Evolutionary conservation across 1,140 invertebrate species (phyloP).

Genomic region (Macrobrachium rosenbergii): DNA sequence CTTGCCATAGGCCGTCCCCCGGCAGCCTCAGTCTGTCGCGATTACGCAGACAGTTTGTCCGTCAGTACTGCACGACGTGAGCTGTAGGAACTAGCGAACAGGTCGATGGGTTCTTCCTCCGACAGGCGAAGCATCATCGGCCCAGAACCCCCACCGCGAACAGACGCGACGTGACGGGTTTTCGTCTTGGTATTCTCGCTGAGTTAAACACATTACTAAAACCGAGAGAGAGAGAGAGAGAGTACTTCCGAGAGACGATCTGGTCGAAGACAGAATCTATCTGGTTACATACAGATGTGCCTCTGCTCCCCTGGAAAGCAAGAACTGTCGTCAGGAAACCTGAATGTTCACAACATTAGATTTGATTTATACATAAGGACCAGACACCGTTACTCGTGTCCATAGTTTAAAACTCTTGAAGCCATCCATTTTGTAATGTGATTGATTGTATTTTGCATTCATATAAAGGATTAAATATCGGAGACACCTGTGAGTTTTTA

Average conservation of each 20-base stretch:
- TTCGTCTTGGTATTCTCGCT: too few relatives aligned
- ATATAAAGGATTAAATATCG: constrained; percentile 64
- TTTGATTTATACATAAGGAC: constrained; percentile 63
- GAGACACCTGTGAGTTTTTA: not conserved
- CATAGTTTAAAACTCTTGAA: constrained; percentile 66
- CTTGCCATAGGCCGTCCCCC: too few relatives aligned
- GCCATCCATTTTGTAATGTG: constrained; percentile 66
- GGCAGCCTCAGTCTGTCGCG: too few relatives aligned
- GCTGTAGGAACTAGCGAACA: too few relatives aligned
- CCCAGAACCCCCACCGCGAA: not conserved
- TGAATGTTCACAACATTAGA: constrained; percentile 61
- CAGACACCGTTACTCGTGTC: constrained; percentile 69
- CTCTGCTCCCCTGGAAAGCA: constrained; percentile 57
- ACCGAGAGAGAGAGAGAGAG: too few relatives aligned
- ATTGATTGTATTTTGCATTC: constrained; percentile 67
- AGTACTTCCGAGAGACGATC: constrained; percentile 20
- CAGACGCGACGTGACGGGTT: too few relatives aligned
- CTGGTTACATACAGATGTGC: constrained; percentile 54
- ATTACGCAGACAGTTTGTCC: too few relatives aligned
- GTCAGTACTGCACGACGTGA: too few relatives aligned
- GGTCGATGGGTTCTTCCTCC: too few relatives aligned
- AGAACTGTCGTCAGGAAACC: constrained; percentile 53
- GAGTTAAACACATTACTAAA: too few relatives aligned
- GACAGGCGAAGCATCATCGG: too few relatives aligned
- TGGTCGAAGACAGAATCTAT: constrained; percentile 49